Base-by-base conservation (phyloP, 2,113 vertebrate species). In the Caranx ignobilis region DNA sequence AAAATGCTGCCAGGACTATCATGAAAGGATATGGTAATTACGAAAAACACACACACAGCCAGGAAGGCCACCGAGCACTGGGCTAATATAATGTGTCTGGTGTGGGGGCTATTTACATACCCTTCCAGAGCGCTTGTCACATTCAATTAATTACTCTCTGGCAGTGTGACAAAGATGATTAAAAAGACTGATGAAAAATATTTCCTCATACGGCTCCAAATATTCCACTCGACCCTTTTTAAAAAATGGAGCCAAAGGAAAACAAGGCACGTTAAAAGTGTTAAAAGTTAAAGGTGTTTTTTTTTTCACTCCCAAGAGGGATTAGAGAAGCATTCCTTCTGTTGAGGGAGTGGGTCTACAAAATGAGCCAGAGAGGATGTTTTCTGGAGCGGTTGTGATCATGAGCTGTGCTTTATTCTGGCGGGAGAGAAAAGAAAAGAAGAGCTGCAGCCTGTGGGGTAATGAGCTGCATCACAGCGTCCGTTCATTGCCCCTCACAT, bases 1-100 rank as follows among this genome's bases (percentile, higher is more conserved):
- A 86, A 84, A 88, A 85, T 61, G 73, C 83, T 82, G 87, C 88
- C 86, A 89, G 82, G 80, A 75, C 86, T 60, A 75, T 91, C 84
- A 88, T 93, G 91, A 94, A 93, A 92, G 85, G 85, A 94, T 85
- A 92, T 91, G 91, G 87, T 94, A 90, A 94, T 94, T 92, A 90
- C 66, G 75, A 84, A 77, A 69, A 77, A 84, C 54, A 78, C 79
- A 73, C 73, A 69, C 74, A 64, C 69, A 59, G 52, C 41, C 19
- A 75, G 69, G 63, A 75, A 82, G 80, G 68, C 86, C 13, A 82
- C 60, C 70, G 67, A 82, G 84, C 82, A 73, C 61, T 11, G n/a
- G 67, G 63, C 82, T 89, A 85, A 88, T 88, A 61, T 87, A 90
- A 86, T 75, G 87, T 91, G 87, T 89, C 88, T 78, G 87, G 77